Evolutionary conservation across 1,140 invertebrate genomes (phyloP), one percentile per base, ranked within the genome.

Genomic region (Chironomus tepperi): DNA sequence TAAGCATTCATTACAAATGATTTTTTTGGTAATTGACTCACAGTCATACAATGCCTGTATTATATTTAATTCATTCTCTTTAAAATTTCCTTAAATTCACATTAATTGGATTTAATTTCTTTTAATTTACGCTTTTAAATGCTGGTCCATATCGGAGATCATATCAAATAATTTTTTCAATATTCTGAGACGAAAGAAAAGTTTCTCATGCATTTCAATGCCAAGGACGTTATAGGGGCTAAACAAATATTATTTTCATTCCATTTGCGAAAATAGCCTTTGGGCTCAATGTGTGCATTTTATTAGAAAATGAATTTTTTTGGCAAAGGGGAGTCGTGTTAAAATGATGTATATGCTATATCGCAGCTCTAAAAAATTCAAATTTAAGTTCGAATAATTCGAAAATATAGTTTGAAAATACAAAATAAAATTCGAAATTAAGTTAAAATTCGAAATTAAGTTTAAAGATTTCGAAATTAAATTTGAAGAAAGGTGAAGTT

Each of bases 1-100:
- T 9, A 18, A 70, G 65, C 16, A 70, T 70, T 70, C 18, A 70
- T 70, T 70, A 70, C 65, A 70, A 70, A 70, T 70, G 65, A 70
- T 70, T 70, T 19, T 70, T 12, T 19, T 18, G 24, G 65, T 70
- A 70, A 70, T 70, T 70, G 65, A 70, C 65, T 70, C 16, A 19
- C 16, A 70, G 7, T 67, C 7, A 70, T n/a, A n/a, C 65, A 70
- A 70, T 19, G 65, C 65, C 18, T 9, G 16, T 19, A 70, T 57
- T 10, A 57, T 57, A 57, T 57, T 57, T 10, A 10, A n/a, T 57
- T 12, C 24, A 34, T 15, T 15, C 15, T 15, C 15, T 57, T 57
- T 15, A 57, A 57, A 70, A 19, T 67, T 67, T 67, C 9, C 2
- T 70, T 70, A 70, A 70, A 70, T 10, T 70, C 16, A 18, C 7